A percentile compares a stretch with the other conserved stretches of the same genome.
Evolutionary conservation across 2,888 invertebrate species (phyloP).

Genomic region (Diplazon laetatorius): DNA sequence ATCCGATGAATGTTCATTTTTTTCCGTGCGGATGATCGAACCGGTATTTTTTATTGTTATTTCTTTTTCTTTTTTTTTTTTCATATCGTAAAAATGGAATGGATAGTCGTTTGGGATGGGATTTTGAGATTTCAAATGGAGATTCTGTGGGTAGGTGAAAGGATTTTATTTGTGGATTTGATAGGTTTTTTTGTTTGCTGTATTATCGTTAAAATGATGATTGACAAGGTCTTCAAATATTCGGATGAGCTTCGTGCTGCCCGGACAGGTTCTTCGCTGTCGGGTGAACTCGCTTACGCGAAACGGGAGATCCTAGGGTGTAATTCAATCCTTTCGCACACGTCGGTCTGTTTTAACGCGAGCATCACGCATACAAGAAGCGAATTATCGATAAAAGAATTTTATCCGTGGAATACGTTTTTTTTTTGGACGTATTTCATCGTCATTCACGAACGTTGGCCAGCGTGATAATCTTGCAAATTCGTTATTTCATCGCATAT

Average conservation of each 20-base stretch:
- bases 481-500: not conserved
- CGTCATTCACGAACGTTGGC: not conserved
- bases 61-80: not conserved
- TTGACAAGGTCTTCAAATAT: conserved; percentile 30
- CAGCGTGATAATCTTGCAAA: not conserved
- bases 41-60: too few relatives aligned
- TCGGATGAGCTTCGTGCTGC: conserved; percentile 19
- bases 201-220: conserved; percentile 32
- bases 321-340: conserved; percentile 40
- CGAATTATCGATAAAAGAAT: conserved; percentile 13
- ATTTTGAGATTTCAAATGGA: too few relatives aligned
- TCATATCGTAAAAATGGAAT: not conserved
- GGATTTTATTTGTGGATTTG: not conserved
- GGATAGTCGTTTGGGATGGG: not conserved
- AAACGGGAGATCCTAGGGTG: conserved; percentile 24
- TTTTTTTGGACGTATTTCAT: not conserved
- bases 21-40: not conserved
- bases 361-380: not conserved
- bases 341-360: conserved; percentile 21
- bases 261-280: conserved; percentile 29
- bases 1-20: not conserved
- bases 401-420: not conserved
- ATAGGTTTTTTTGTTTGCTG: not conserved
- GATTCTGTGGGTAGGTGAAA: not conserved
- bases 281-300: conserved; percentile 31